Conservation (phyloP, 2,797 vertebrate genomes). For the Pangasius macronema region DNA sequence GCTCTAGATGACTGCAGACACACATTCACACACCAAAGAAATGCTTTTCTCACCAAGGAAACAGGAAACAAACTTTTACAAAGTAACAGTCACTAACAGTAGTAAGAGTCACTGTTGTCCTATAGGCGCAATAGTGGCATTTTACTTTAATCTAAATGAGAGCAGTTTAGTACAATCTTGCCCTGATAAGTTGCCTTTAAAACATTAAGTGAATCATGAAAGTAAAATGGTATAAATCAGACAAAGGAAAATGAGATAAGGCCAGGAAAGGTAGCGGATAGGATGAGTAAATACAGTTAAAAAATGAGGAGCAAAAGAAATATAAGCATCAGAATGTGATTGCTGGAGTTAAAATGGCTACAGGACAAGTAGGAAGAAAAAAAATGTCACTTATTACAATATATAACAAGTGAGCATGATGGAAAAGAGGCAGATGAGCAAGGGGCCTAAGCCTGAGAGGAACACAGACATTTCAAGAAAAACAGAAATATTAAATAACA, state of each 20-base stretch:
- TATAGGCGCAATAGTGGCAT: not conserved
- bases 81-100: not conserved
- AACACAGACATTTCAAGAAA: slow-evolving; percentile 36
- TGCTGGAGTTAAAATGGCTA: slow-evolving; percentile 28
- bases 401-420: slow-evolving; percentile 45
- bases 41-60: not conserved
- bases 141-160: slow-evolving; percentile 2
- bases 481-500: slow-evolving; percentile 33
- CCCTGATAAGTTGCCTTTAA: slow-evolving; percentile 13
- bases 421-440: slow-evolving; percentile 43
- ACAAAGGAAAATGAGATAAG: slow-evolving; percentile 20
- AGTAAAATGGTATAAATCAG: slow-evolving; percentile 36
- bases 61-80: not conserved
- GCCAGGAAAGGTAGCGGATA: not conserved
- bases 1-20: slow-evolving; percentile 16
- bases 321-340: not conserved
- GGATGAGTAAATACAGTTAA: not conserved
- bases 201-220: slow-evolving; percentile 26
- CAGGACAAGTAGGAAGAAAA: slow-evolving; percentile 20
- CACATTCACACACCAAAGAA: not conserved
- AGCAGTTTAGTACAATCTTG: slow-evolving; percentile 25
- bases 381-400: slow-evolving; percentile 17
- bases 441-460: slow-evolving; percentile 26
- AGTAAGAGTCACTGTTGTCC: not conserved
- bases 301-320: slow-evolving; percentile 31